Evolutionary conservation across 1,140 invertebrate species (phyloP), one percentile per base, ranked within the genome.

Genomic region (Rhizoglyphus robini): DNA sequence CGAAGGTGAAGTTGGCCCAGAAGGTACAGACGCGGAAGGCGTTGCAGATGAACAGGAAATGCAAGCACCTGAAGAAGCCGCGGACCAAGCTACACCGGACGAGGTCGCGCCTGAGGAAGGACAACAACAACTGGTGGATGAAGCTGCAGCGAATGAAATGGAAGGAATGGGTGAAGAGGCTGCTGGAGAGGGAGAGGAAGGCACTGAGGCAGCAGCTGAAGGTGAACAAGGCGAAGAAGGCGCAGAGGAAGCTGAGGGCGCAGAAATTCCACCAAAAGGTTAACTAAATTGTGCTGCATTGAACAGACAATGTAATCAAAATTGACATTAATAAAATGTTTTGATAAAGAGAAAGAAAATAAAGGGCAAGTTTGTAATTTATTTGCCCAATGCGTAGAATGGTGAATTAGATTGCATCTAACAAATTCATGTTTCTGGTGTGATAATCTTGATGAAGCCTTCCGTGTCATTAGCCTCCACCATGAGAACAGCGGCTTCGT

Each of bases 401-500:
- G 8, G 36, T 41, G 8, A 41, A 11, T 41, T 11, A 41, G 18
- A 41, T 41, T 41, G 36, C 18, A 41, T 41, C 18, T 41, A 41
- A 41, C 36, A 41, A 41, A 41, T 11, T 54, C 20, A 54, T 8
- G 8, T 54, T 27, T 54, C 51, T 5, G 23, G 20, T 54, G 23
- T 11, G 5, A 54, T 11, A 5, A 54, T 20, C 51, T 54, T 54
- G 51, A 54, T 54, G 51, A 54, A 20, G 15, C 51, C 75, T 31
- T 81, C 70, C 3, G 82, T 68, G 70, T 81, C 81, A 30, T 73
- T 72, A 66, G 77, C 76, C 68, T 83, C 79, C 1, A 79, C 81
- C 23, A 84, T 72, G 46, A 84, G 77, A 72, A 82, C 83, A 23
- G 83, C 83, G 27, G 83, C 82, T 72, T 84, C 83, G 71, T 85